Base-by-base conservation (phyloP, 1,140 invertebrate genomes). In the Drosophila willistoni region DNA sequence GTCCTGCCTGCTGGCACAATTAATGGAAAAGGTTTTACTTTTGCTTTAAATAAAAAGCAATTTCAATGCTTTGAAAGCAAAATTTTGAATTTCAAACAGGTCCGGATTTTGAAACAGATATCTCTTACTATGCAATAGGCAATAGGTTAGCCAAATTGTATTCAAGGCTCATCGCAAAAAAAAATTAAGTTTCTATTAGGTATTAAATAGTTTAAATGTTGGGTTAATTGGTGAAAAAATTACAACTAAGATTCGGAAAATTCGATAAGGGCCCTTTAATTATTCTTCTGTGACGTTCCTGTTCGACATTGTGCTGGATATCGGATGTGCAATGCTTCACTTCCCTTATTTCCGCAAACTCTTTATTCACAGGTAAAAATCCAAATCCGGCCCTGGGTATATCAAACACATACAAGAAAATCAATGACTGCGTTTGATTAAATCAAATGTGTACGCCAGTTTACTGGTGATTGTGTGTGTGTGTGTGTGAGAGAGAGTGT, bases 361-460 rank as follows among this genome's bases (percentile, higher is more conserved):
- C 29, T 29, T 29, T 29, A 29, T 6, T 29, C 29, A 29, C 6
- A 29, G 29, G 29, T 29, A 29, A 47, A 19, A 29, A 29, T 6
- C 9, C 22, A 22, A 51, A 22, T 12, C 7, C 44, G 44, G 17
- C 17, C 44, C 59, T 33, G 60, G 60, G 42, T 61, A 60, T 71
- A 70, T 55, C 39, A 75, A 9, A 47, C 44, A 71, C 60, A 67
- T 55, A 64, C 47, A 82, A 17, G 33, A 79, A 82, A 82, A 82
- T 82, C 79, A 83, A 79, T 82, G 79, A 64, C 64, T 83, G 39
- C 74, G 57, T 79, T 79, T 86, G 83, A 86, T 86, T 86, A 77
- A 86, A 87, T 87, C 83, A 87, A 86, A 82, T 86, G 83, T 76
- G 71, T 65, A 63, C 59, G 19, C 44, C 44, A 51, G 44, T 51